Evolutionary conservation across 2,113 vertebrate genomes (phyloP).

Genomic region (Garra rufa): DNA sequence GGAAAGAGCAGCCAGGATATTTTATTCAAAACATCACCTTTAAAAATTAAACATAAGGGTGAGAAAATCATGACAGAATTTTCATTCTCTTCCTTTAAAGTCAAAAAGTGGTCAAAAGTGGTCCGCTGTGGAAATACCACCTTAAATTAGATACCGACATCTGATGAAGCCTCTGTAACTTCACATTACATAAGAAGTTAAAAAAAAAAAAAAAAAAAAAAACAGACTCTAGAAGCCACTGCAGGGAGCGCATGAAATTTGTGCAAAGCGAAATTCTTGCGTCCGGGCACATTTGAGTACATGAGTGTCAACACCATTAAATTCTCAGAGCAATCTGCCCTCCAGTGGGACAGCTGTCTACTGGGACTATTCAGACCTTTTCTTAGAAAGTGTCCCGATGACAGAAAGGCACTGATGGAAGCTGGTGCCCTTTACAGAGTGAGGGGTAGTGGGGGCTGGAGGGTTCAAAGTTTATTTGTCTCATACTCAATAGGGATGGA

Average conservation of each 20-base stretch:
- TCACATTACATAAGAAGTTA: conserved; percentile 45
- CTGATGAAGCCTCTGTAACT: conserved; percentile 29
- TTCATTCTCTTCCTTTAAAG: neutral
- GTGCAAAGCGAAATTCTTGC: conserved; percentile 15
- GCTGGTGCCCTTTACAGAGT: conserved; percentile 9
- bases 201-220: conserved; percentile 2
- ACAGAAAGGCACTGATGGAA: conserved; percentile 35
- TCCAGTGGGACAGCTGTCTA: neutral
- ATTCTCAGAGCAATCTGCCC: conserved; percentile 34
- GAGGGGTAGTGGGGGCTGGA: neutral
- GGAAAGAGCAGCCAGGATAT: neutral
- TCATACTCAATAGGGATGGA: neutral
- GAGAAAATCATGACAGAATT: neutral
- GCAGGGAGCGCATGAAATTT: neutral
- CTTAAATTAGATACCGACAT: conserved; percentile 14
- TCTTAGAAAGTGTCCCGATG: conserved; percentile 51
- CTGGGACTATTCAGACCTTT: conserved; percentile 23
- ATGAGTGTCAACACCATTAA: conserved; percentile 28
- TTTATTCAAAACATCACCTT: neutral
- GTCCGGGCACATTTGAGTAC: conserved; percentile 4
- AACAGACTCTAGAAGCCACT: neutral
- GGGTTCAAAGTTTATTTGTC: neutral
- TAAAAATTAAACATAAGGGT: neutral
- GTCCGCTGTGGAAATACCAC: neutral
- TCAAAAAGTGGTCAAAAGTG: neutral